Evolutionary conservation across 2,888 invertebrate genomes (phyloP).

Genomic region (Diarsia rubi): DNA sequence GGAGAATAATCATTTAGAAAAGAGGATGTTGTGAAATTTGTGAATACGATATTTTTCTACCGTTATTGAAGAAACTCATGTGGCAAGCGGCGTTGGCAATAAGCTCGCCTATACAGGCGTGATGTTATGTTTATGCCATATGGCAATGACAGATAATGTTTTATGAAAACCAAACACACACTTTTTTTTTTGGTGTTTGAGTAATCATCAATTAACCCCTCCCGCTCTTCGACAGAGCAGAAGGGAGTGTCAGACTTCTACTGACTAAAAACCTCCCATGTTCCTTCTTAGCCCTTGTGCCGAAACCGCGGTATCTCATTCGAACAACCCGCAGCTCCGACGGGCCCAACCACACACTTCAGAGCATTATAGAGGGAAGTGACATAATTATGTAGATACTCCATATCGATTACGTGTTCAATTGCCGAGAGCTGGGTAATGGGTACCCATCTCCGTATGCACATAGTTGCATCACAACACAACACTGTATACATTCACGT

Average conservation of each 20-base stretch:
- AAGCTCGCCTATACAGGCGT: too few relatives aligned
- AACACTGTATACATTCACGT: slow-evolving; percentile 10
- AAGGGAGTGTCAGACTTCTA: too few relatives aligned
- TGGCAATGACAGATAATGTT: background rate
- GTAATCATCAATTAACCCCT: too few relatives aligned
- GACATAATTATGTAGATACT: slow-evolving; percentile 35
- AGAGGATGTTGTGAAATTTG: background rate
- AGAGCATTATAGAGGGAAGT: slow-evolving; percentile 18
- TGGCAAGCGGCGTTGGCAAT: too few relatives aligned
- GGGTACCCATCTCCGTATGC: slow-evolving; percentile 28
- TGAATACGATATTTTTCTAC: background rate
- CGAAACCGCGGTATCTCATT: too few relatives aligned
- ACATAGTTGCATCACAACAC: slow-evolving; percentile 45
- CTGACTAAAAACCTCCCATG: too few relatives aligned
- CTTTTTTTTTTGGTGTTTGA: too few relatives aligned
- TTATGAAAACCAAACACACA: slow-evolving; percentile 7
- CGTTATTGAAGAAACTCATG: background rate
- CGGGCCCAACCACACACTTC: slow-evolving; percentile 9
- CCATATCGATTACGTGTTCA: slow-evolving; percentile 43
- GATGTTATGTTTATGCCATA: too few relatives aligned
- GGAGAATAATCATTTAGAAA: background rate
- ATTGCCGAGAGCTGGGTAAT: slow-evolving; percentile 17
- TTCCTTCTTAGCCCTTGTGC: too few relatives aligned
- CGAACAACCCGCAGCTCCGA: too few relatives aligned
- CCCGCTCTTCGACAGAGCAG: too few relatives aligned